Conservation (phyloP, 1,140 invertebrate genomes). For the Macrocentrus cingulum region DNA sequence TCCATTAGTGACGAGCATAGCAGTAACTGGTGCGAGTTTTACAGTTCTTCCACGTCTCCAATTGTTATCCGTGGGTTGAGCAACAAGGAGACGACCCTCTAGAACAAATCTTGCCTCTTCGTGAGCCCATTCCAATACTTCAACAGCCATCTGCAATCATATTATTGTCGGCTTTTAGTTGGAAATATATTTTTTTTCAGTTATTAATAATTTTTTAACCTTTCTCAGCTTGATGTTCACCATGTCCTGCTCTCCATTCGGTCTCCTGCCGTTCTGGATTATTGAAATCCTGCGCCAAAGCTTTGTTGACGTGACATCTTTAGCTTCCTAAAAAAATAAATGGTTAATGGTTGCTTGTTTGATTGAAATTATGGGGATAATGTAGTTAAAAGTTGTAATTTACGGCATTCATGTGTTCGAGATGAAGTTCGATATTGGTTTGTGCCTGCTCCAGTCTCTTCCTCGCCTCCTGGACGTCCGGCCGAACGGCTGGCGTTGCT, state of each 20-base stretch:
- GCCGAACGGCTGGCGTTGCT: conserved; percentile 72
- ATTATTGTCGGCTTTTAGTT: too few species aligned
- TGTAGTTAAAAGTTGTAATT: conserved; percentile 29
- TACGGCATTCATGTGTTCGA: conserved; percentile 91
- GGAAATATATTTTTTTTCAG: background rate
- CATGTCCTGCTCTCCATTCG: conserved; percentile 78
- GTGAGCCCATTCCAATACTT: conserved; percentile 90
- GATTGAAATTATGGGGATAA: too few species aligned
- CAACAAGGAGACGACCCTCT: conserved; percentile 82
- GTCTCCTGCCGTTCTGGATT: conserved; percentile 68
- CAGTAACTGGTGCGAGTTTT: conserved; percentile 84
- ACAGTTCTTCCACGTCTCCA: conserved; percentile 85
- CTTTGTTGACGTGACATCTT: conserved; percentile 83
- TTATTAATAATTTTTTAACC: conserved; percentile 46
- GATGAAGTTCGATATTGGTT: conserved; percentile 87
- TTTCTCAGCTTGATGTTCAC: conserved; percentile 85
- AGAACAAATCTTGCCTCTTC: conserved; percentile 86
- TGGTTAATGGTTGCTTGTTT: too few species aligned
- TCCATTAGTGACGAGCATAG: conserved; percentile 83
- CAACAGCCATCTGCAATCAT: conserved; percentile 75
- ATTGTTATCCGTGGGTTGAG: conserved; percentile 85
- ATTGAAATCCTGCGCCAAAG: conserved; percentile 87
- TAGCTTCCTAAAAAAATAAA: conserved; percentile 67
- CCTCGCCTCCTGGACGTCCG: conserved; percentile 71
- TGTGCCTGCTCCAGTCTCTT: conserved; percentile 81